Evolutionary conservation across 2,888 invertebrate species (phyloP), one percentile per base, ranked within the genome.

Genomic region (Lasioglossum figueresi): DNA sequence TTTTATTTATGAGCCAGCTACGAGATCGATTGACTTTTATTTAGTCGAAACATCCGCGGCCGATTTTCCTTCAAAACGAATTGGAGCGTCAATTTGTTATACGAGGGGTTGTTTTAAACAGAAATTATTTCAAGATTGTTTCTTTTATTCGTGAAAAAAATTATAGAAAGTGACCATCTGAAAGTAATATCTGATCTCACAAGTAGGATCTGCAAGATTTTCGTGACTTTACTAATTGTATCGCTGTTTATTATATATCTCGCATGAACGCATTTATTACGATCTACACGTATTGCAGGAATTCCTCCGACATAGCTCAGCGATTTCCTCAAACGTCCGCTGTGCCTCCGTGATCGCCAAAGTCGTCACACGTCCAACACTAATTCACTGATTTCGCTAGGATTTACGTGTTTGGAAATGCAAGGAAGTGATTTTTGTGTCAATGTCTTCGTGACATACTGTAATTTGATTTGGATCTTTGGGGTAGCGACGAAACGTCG

Each of bases 21-120:
- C n/a, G 63, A 76, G 34, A 31, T 68, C 34, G 31, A 45, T 19
- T 37, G n/a, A n/a, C 23, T 37, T 74, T 74, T 14, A 74, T 74
- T 70, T 37, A n/a, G 23, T 34, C 66, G 34, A 34, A 31, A 31
- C 31, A 52, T 23, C 3, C 23, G 23, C 23, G 52, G 52, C 3
- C n/a, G 52, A 52, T n/a, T n/a, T n/a, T n/a, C 52, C 23, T 8
- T 10, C 52, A 5, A 23, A 23, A 52, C 2, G 19, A 10, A 52
- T 52, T 52, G 8, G 1, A 52, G 23, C 52, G 8, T n/a, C 6
- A n/a, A 52, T 10, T 52, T 52, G 19, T 23, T n/a, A 10, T 10
- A 10, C 23, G 8, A 52, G 23, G 8, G 3, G 52, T 5, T n/a
- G n/a, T n/a, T n/a, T n/a, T n/a, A n/a, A n/a, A n/a, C n/a, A n/a